Percentiles rank a stretch among this genome's conserved stretches.
phyloP scores from a whole-genome alignment of 2,888 invertebrate genomes.

The Oligia fasciuncula region DNA sequence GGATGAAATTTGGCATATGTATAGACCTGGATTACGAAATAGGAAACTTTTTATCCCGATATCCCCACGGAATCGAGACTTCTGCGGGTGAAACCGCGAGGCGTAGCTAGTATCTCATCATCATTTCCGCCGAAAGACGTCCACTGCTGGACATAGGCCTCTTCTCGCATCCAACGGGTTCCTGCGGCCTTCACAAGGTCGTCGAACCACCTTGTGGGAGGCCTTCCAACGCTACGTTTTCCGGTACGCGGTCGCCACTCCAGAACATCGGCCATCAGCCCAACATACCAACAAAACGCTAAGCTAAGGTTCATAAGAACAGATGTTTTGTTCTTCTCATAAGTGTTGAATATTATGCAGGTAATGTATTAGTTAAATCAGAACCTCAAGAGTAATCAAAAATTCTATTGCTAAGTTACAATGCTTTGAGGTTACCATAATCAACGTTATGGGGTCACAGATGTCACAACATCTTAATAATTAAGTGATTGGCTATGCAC shows the following conservation, averaged over 20 bases:
- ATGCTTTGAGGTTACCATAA: constrained; percentile 25
- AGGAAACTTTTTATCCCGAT: neutral
- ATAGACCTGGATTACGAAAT: neutral
- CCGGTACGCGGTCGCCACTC: too few species aligned
- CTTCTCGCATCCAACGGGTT: too few species aligned
- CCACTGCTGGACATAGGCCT: too few species aligned
- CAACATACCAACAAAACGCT: too few species aligned
- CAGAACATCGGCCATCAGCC: too few species aligned
- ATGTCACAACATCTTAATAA: constrained; percentile 27
- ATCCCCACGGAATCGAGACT: neutral
- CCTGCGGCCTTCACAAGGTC: too few species aligned
- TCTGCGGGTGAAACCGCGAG: neutral
- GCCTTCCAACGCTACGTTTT: too few species aligned
- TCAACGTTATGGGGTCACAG: constrained; percentile 16
- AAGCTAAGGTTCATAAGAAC: too few species aligned
- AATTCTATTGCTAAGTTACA: neutral
- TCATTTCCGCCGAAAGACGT: too few species aligned
- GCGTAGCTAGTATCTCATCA: neutral
- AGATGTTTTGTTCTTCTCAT: neutral
- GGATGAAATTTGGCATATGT: neutral
- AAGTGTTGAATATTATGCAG: neutral
- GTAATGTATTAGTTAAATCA: neutral
- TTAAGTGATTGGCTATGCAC: constrained; percentile 38
- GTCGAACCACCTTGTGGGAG: too few species aligned
- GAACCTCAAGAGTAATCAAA: neutral